Evolutionary conservation across 2,888 invertebrate genomes (phyloP).

Genomic region (Pandemis cinnamomeana): DNA sequence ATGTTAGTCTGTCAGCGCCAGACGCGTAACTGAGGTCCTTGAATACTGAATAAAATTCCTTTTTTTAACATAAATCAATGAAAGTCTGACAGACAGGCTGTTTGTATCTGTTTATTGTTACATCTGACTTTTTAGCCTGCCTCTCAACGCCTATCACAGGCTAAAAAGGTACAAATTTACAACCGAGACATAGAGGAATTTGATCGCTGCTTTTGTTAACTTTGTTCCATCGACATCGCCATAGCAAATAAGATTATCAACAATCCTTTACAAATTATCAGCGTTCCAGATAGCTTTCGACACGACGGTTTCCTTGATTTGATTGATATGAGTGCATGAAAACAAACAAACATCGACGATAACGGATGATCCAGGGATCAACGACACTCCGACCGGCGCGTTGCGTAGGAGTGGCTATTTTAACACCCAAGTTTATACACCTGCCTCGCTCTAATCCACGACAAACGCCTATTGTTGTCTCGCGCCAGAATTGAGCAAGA

Average conservation of each 20-base stretch:
- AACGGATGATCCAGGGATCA: constrained; percentile 73
- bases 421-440: constrained; percentile 64
- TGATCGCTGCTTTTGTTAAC: neutral
- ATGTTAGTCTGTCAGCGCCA: constrained; percentile 5
- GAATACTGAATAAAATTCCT: neutral
- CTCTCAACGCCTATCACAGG: neutral
- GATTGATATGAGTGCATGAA: constrained; percentile 57
- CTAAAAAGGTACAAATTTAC: neutral
- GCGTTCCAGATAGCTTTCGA: constrained; percentile 20
- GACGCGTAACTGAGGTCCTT: neutral
- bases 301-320: constrained; percentile 32
- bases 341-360: constrained; percentile 62
- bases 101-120: too few species aligned
- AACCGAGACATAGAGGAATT: neutral
- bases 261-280: constrained; percentile 19
- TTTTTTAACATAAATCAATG: neutral
- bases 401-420: constrained; percentile 82
- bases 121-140: too few species aligned
- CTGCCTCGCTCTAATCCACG: constrained; percentile 55
- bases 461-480: constrained; percentile 52
- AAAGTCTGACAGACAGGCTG: neutral
- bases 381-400: constrained; percentile 68
- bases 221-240: neutral
- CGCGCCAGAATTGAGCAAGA: constrained; percentile 71
- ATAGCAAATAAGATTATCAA: neutral